Conservation (phyloP, 2,797 vertebrate species). For the Karalla daura region DNA sequence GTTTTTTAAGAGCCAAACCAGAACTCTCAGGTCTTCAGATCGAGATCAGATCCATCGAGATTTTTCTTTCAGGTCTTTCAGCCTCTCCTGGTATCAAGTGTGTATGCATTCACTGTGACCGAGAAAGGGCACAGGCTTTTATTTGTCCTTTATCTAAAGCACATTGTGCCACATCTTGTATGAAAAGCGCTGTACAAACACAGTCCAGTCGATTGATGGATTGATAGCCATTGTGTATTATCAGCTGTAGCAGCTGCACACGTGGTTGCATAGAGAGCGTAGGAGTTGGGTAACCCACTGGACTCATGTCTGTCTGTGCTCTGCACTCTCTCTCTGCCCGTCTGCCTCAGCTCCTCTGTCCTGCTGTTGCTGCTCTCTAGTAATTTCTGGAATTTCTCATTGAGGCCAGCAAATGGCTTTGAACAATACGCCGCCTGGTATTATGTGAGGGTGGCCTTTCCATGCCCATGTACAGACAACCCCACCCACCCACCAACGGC, state of each 20-base stretch:
- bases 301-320: conserved; percentile 1
- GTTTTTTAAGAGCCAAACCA: no score
- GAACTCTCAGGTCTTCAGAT: no score
- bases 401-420: conserved; percentile 43
- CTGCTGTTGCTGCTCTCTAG: conserved; percentile 49
- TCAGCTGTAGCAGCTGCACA: not conserved
- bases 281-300: not conserved
- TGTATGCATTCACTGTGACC: no score
- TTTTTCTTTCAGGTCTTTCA: no score
- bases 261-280: not conserved
- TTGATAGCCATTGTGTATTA: no score
- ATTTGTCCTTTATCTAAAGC: no score
- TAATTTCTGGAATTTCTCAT: conserved; percentile 56
- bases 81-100: no score
- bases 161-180: no score
- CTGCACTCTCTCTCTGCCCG: conserved; percentile 16
- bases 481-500: not conserved
- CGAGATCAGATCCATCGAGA: no score
- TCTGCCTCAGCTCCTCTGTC: conserved; percentile 33
- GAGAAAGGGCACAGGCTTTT: no score
- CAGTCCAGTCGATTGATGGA: no score
- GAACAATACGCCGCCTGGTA: conserved; percentile 44
- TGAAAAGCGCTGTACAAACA: no score
- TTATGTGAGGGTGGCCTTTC: conserved; percentile 38
- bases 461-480: conserved; percentile 8